Conservation (phyloP, 1,140 invertebrate genomes). For the Pollicipes pollicipes region DNA sequence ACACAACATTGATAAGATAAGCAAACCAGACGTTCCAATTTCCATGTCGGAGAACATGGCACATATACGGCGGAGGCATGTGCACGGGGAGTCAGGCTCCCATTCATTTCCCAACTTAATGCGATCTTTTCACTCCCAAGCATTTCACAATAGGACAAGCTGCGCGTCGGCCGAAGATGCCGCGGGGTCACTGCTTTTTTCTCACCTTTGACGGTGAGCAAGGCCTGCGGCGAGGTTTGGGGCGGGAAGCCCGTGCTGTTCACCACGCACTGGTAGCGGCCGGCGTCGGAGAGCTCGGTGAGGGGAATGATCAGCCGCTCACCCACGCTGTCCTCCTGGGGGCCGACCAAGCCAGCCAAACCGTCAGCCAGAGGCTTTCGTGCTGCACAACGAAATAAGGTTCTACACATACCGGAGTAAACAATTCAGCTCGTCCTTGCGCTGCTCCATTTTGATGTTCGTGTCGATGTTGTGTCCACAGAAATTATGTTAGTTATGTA, state of each 20-base stretch:
- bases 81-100: too few relatives aligned
- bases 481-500: too few relatives aligned
- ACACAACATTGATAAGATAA: neutral
- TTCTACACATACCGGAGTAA: too few relatives aligned
- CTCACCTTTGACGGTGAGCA: constrained; percentile 41
- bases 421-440: too few relatives aligned
- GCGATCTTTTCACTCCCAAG: too few relatives aligned
- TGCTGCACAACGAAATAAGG: too few relatives aligned
- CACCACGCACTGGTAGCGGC: constrained; percentile 47
- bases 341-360: constrained; percentile 22
- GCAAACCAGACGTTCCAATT: neutral
- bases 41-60: neutral
- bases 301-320: constrained; percentile 40
- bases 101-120: too few relatives aligned
- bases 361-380: neutral
- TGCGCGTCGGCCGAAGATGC: too few relatives aligned
- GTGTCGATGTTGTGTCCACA: too few relatives aligned
- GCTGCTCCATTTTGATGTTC: too few relatives aligned
- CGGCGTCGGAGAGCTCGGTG: constrained; percentile 40
- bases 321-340: constrained; percentile 33
- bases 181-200: neutral
- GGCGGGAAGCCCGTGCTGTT: constrained; percentile 41
- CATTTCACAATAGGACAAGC: too few relatives aligned
- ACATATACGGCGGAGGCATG: neutral
- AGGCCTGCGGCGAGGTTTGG: constrained; percentile 36